Conservation (phyloP, 2,113 vertebrate species). For the Anser brachyrhynchus region DNA sequence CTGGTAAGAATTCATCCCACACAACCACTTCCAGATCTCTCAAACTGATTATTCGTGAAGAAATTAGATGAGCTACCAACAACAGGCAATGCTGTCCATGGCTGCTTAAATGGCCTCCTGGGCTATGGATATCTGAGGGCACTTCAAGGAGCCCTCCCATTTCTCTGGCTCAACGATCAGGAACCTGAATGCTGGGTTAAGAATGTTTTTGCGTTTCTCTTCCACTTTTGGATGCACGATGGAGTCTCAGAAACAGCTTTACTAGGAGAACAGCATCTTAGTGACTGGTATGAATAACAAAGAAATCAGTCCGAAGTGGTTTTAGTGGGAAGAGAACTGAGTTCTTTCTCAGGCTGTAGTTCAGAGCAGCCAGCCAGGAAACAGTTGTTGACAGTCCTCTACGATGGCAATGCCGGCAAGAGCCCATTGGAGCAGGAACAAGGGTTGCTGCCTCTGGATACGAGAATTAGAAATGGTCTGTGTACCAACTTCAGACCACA, state of each 20-base stretch:
- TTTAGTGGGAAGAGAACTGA: background rate
- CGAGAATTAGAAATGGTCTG: background rate
- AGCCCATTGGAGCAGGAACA: background rate
- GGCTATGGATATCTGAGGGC: rapidly evolving
- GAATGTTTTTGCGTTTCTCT: background rate
- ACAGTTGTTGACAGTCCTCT: rapidly evolving
- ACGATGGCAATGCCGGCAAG: background rate
- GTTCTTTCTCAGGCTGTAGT: background rate
- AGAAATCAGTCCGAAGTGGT: background rate
- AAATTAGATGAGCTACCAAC: background rate
- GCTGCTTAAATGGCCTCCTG: background rate
- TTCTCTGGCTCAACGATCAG: background rate
- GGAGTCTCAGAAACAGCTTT: background rate
- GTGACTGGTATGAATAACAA: background rate
- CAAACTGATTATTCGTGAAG: background rate
- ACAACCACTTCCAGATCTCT: background rate
- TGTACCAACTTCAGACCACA: background rate
- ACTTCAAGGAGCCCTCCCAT: background rate
- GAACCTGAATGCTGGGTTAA: background rate
- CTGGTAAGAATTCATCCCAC: background rate
- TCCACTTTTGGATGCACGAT: background rate
- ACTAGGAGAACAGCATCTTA: background rate
- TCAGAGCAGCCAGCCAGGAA: background rate
- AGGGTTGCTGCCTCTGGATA: background rate
- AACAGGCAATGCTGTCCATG: background rate